A percentile compares a stretch with the other conserved stretches of the same genome.
phyloP scores from a whole-genome alignment of 2,888 invertebrate genomes.

The Thumatha senex region DNA sequence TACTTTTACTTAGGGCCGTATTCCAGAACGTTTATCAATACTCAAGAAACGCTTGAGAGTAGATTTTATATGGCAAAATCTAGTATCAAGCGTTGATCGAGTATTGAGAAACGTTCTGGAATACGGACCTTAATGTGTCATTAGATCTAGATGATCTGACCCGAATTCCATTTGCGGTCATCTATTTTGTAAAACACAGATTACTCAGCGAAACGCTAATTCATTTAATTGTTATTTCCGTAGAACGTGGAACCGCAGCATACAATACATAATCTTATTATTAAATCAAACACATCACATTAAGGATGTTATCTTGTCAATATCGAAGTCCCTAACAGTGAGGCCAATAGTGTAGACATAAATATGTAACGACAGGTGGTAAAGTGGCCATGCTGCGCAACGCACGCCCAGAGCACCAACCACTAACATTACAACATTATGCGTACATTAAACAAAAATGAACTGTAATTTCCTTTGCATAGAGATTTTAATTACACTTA shows the following conservation, averaged over 20 bases:
- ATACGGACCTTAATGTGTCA: no score
- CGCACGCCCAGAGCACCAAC: constrained; percentile 67
- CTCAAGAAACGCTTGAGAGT: no score
- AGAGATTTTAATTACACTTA: constrained; percentile 52
- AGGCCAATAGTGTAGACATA: constrained; percentile 83
- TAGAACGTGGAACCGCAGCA: constrained; percentile 60
- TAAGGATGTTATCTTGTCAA: constrained; percentile 84
- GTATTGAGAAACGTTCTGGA: no score
- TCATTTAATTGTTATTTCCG: constrained; percentile 61
- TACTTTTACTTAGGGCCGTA: no score
- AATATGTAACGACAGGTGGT: constrained; percentile 84
- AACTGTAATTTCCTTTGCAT: constrained; percentile 56
- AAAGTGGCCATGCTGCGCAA: constrained; percentile 81
- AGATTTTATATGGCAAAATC: no score
- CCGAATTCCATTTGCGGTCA: no score
- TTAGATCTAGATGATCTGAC: no score
- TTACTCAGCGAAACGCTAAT: constrained; percentile 29
- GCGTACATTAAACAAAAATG: constrained; percentile 52
- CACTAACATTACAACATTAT: constrained; percentile 51
- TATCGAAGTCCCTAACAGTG: constrained; percentile 83
- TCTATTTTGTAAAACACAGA: no score
- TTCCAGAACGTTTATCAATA: no score
- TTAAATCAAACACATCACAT: constrained; percentile 85
- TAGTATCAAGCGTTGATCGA: no score
- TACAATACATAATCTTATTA: constrained; percentile 80